phyloP scores from a whole-genome alignment of 2,113 vertebrate genomes.

The Tenrec ecaudatus region DNA sequence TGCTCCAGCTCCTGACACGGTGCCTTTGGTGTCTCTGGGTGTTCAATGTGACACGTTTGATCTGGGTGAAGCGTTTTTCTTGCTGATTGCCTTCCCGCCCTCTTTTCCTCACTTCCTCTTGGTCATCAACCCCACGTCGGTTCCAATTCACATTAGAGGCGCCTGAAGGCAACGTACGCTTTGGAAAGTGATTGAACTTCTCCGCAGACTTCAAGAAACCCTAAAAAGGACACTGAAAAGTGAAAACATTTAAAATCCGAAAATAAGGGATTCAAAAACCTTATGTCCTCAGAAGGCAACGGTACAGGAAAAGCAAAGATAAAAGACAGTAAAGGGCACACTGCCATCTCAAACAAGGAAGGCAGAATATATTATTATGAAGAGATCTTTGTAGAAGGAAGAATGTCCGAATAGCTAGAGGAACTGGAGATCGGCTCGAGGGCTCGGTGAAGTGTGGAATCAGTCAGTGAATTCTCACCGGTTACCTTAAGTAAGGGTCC shows the following conservation, averaged over 20 bases:
- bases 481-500: not conserved
- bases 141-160: not conserved
- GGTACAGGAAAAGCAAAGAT: slow-evolving; percentile 63
- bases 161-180: too few relatives aligned
- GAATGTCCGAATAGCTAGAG: not conserved
- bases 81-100: not conserved
- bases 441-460: not conserved
- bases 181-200: not conserved
- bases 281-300: slow-evolving; percentile 44
- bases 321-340: slow-evolving; percentile 60
- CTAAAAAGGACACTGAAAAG: slow-evolving; percentile 8
- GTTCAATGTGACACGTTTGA: not conserved
- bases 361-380: slow-evolving; percentile 26
- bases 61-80: not conserved
- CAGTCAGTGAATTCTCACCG: not conserved
- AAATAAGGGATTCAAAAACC: slow-evolving; percentile 53
- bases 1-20: not conserved
- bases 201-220: not conserved
- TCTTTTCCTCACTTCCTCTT: not conserved
- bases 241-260: not conserved
- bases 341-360: slow-evolving; percentile 73
- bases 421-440: not conserved
- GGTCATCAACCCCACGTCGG: not conserved
- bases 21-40: not conserved
- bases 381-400: slow-evolving; percentile 46